Evolutionary conservation across 2,888 invertebrate species (phyloP), one percentile per base, ranked within the genome.

Genomic region (Pterostichus niger): DNA sequence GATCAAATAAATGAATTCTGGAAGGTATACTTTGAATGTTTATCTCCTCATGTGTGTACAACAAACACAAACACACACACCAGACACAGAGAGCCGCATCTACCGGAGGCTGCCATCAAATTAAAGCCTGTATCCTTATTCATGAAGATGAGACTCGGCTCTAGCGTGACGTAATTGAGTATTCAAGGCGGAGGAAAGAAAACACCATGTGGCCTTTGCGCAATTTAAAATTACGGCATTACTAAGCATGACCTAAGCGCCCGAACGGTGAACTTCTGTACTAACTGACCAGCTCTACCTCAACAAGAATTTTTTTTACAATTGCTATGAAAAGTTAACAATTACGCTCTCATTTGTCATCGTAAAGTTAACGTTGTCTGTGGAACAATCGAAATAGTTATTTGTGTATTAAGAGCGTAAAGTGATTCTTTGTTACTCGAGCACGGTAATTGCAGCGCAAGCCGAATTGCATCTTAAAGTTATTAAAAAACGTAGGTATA

Each of bases 171-270:
- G 31, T 78, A 77, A 77, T 77, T 78, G 59, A 24, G 59, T 78
- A 78, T 78, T 78, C 78, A 78, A 61, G 40, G 49, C 46, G 73
- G 33, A 77, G 56, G 54, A 78, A 78, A 78, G 78, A 78, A 78
- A 61, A 59, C 52, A 61, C 40, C 17, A 49, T 15, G 52, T 40
- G 40, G 40, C 40, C 40, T 40, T 40, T 24, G 46, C n/a, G 73
- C 73, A 73, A 73, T 73, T 73, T 73, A 46, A 73, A 73, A 73
- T 73, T 40, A 40, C 40, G 40, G 40, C 24, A 24, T 24, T 24
- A 24, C 24, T 10, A 71, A 31, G n/a, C 35, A 9, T 9, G 40
- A 40, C 6, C 40, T 40, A 0, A 64, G 24, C 64, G 13, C 11
- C 4, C 40, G 9, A 33, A 64, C 64, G 31, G 54, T 54, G 54